Percentiles rank a stretch among this genome's conserved stretches.
Evolutionary conservation across 2,888 invertebrate genomes (phyloP).

Genomic region (Nebria salina): DNA sequence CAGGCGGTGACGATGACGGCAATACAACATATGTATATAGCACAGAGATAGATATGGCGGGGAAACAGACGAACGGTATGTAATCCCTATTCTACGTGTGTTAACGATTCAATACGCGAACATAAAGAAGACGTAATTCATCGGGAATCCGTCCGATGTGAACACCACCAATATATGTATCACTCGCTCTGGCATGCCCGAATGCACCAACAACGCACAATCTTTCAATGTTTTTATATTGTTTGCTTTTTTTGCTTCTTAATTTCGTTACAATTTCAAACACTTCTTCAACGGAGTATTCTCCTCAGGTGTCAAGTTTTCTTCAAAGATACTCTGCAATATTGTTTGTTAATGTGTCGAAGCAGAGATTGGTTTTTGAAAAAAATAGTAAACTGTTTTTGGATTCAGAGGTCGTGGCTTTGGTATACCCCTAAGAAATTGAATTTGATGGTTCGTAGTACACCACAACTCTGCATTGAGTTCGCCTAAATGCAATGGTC

Average conservation of each 20-base stretch:
- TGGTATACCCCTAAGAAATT: slow-evolving; percentile 8
- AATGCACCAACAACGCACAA: background rate
- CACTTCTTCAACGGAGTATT: no score
- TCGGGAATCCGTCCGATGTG: slow-evolving; percentile 51
- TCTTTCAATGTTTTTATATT: background rate
- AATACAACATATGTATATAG: slow-evolving; percentile 1
- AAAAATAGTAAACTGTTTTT: background rate
- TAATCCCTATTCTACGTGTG: slow-evolving; percentile 49
- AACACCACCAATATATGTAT: slow-evolving; percentile 9
- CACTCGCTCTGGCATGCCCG: slow-evolving; percentile 1
- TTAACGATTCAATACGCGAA: slow-evolving; percentile 57
- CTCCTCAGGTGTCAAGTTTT: no score
- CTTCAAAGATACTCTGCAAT: no score
- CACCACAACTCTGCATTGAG: background rate
- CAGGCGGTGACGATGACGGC: slow-evolving; percentile 27
- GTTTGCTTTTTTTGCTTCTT: background rate
- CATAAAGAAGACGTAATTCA: slow-evolving; percentile 57
- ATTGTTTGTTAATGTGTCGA: background rate
- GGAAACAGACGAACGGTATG: slow-evolving; percentile 16
- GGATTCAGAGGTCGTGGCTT: slow-evolving; percentile 4
- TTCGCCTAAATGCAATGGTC: slow-evolving; percentile 2
- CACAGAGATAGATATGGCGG: background rate
- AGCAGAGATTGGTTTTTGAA: background rate
- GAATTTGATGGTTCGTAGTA: background rate
- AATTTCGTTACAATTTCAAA: no score